These are phyloP conservation scores for Galago senegalensis DNA, from an alignment of 2,797 vertebrate species.

Conservation along the genomic window DNA sequence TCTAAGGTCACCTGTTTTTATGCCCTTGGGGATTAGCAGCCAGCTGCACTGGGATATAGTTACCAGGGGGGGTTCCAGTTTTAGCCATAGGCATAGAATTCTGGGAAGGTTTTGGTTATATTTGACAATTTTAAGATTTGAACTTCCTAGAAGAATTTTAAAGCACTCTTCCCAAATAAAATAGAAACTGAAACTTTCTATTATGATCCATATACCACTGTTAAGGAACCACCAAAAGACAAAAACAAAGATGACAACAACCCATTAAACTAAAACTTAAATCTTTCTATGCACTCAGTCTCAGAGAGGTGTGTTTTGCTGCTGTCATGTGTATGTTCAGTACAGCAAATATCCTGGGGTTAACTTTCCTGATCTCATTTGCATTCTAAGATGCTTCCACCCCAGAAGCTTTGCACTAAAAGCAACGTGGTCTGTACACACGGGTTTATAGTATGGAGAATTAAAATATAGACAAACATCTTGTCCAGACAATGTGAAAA, in stretches of 20 bases:
- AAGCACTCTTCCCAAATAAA: constrained; percentile 63
- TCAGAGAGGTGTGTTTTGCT: constrained; percentile 20
- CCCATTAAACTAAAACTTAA: not conserved
- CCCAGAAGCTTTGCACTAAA: not conserved
- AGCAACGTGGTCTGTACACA: not conserved
- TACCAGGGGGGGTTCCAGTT: not conserved
- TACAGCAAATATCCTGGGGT: not conserved
- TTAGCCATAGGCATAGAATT: not conserved
- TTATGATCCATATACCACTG: constrained; percentile 25
- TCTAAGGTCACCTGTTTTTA: not conserved
- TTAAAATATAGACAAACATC: constrained; percentile 20
- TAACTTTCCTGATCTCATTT: not conserved
- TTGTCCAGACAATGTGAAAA: not conserved
- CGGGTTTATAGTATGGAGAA: not conserved
- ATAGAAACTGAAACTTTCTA: constrained; percentile 59
- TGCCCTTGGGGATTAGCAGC: not conserved
- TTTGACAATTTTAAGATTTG: constrained; percentile 27
- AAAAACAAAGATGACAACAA: not conserved
- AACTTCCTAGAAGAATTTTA: constrained; percentile 63
- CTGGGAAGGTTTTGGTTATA: constrained; percentile 60
- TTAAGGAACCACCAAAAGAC: constrained; percentile 20
- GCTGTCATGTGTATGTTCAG: not conserved
- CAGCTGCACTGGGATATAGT: too few species aligned
- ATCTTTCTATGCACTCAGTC: not conserved
- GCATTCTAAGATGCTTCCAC: not conserved